Evolutionary conservation across 2,797 vertebrate genomes (phyloP), one percentile per base, ranked within the genome.

Genomic region (Enteromius afrohamiltoni): DNA sequence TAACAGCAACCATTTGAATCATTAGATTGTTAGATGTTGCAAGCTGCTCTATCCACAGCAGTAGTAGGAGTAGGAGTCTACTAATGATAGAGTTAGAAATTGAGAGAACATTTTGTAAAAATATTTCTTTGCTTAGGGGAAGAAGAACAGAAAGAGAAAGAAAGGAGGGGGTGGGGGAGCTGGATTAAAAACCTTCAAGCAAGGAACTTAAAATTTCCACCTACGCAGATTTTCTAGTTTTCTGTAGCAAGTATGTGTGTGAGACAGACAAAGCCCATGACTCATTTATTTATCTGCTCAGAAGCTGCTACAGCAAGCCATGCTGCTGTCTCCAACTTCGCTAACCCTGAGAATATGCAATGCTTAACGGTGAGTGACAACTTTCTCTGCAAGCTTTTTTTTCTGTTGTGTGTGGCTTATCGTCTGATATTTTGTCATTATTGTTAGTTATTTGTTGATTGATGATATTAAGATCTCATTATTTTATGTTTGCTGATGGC

Each of bases 341-440:
- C 84, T 92, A 94, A 91, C 64, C 65, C 92, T 45, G 94, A 91
- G 88, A 93, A 93, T 84, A 94, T 94, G 94, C 92, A 95, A 92
- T 94, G 95, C 91, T 91, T 97, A 93, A 93, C 96, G 96, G 97
- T 98, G 89, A 95, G 92, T 96, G 16, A 1, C 21, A 29, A 17
- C 45, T 42, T 64, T n/a, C 55, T 40, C 17, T 26, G 58, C 5
- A 45, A 37, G 17, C 10, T n/a, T 69, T 62, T n/a, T 58, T 58
- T 64, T 37, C 23, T 80, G 34, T 13, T 58, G 40, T 62, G 58
- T 62, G 68, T 47, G 31, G 26, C 26, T 55, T 47, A 67, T 58
- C 40, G 13, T 67, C 55, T 68, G 80, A 53, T 31, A 10, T 58
- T 58, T 23, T 23, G 60, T 64, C 14, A 64, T 31, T 31, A 3